phyloP scores from a whole-genome alignment of 1,140 invertebrate species.

The Coboldia fuscipes region DNA sequence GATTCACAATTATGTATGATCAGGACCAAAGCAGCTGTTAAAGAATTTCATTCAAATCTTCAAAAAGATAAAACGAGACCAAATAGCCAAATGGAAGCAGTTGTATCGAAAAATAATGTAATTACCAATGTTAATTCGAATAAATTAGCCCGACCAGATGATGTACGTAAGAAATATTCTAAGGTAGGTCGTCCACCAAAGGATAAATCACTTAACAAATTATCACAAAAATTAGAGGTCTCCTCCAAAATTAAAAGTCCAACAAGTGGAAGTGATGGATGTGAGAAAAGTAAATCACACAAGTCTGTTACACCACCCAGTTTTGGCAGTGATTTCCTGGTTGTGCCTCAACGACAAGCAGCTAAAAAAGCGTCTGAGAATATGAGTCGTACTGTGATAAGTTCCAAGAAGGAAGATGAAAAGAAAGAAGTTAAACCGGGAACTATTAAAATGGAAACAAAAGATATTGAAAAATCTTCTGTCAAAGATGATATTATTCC shows the following conservation, averaged over 20 bases:
- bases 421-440: constrained; percentile 16
- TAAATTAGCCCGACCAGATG: constrained; percentile 1
- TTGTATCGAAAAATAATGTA: constrained; percentile 5
- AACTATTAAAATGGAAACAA: constrained; percentile 9
- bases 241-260: background rate
- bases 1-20: constrained; percentile 44
- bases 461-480: constrained; percentile 5
- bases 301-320: too few relatives aligned
- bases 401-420: constrained; percentile 17
- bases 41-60: constrained; percentile 37
- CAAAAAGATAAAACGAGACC: constrained; percentile 2
- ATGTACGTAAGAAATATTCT: background rate
- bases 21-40: constrained; percentile 62
- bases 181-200: background rate
- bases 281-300: background rate
- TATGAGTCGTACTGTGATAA: constrained; percentile 27
- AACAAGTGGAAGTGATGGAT: too few relatives aligned
- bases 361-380: constrained; percentile 80
- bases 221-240: constrained; percentile 4
- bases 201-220: constrained; percentile 2
- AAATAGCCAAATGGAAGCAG: constrained; percentile 6
- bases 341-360: constrained; percentile 77
- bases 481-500: constrained; percentile 1
- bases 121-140: too few relatives aligned
- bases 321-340: constrained; percentile 59